Evolutionary conservation across 2,113 vertebrate genomes (phyloP), one percentile per base, ranked within the genome.

Genomic region (Lepisosteus osseus): DNA sequence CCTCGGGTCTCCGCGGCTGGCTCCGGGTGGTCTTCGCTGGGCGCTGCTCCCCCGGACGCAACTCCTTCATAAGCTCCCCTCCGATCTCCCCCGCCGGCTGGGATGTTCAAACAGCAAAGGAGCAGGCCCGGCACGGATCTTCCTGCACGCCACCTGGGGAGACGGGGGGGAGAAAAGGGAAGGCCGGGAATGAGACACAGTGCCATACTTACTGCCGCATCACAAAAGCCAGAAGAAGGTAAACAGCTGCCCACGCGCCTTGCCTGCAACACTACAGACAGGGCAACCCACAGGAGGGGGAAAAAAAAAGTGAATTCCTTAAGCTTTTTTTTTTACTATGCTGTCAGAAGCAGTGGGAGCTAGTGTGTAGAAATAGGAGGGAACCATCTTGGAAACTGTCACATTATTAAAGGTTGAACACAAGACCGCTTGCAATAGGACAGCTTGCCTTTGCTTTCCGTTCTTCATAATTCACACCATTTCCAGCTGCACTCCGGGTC

Each of bases 31-130:
- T 90, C 90, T 89, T 92, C 83, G 84, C 82, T 86, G 87, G 86
- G 87, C 84, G 87, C 91, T 92, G 92, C 90, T 93, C 82, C 82
- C 77, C 69, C 54, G 82, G 80, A 87, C 84, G 90, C 88, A 89
- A 82, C 83, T 90, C 96, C 96, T 92, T 95, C 96, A 98, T 98
- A 96, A 93, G 95, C 87, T 86, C 92, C 87, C 90, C 86, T 89
- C 85, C 81, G 77, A 80, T 78, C 85, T 94, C 91, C 89, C 85
- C 80, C 82, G 87, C 89, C 85, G 86, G 84, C 90, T 87, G 79
- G 88, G n/a, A 85, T 84, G 83, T 78, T 85, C 80, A 88, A 89
- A 77, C 45, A 74, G 85, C 81, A 78, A 79, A 72, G 78, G 74
- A 41, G 67, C 54, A 51, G 62, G 69, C 14, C 40, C 71, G 64